Percentiles rank a stretch among this genome's conserved stretches.
Conservation (phyloP, 2,797 vertebrate species). For the Mus caroli region DNA sequence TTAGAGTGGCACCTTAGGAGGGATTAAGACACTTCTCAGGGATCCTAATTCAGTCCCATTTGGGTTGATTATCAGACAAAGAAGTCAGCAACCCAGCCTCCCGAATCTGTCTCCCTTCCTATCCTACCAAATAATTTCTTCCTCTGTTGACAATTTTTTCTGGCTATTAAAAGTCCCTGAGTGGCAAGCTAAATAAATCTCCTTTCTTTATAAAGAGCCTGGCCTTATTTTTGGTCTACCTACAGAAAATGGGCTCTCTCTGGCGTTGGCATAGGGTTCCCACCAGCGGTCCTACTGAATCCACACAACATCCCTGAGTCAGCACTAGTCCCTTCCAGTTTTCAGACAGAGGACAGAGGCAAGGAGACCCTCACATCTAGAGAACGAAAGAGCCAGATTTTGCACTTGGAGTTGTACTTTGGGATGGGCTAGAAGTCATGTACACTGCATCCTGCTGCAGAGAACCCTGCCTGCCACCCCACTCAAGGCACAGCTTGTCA, state of each 20-base stretch:
- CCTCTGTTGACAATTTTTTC: background rate
- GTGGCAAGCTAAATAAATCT: background rate
- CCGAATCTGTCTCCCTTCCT: background rate
- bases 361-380: background rate
- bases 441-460: background rate
- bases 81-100: background rate
- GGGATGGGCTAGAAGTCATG: background rate
- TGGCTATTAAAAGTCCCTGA: background rate
- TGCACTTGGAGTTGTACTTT: background rate
- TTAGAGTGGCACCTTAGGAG: background rate
- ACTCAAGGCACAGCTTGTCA: background rate
- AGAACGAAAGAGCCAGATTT: background rate
- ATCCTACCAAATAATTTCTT: too few species aligned
- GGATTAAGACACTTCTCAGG: background rate
- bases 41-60: background rate
- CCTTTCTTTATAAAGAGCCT: background rate
- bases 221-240: background rate
- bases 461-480: background rate
- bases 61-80: background rate
- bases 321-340: background rate
- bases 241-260: background rate
- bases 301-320: background rate
- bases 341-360: background rate
- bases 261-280: background rate
- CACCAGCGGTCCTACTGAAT: fast-evolving